Conservation (phyloP, 2,797 vertebrate species). For the Sebastes cheni region DNA sequence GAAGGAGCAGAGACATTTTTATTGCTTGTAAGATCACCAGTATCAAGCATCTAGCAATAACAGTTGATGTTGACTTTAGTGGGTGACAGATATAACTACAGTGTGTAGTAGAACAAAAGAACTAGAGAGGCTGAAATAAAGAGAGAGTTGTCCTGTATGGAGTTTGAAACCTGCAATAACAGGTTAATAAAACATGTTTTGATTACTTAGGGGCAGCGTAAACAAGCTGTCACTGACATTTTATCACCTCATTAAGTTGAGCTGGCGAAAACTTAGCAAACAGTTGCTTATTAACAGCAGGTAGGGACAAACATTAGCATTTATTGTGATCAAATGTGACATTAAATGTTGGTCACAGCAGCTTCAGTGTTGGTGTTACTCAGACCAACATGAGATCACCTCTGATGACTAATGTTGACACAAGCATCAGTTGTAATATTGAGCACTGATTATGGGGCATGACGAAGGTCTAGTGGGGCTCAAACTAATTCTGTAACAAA, state of each 20-base stretch:
- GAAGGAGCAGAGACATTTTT: background rate
- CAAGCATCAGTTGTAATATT: background rate
- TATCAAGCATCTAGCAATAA: background rate
- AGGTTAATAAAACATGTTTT: background rate
- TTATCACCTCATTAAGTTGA: background rate
- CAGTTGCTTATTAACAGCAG: background rate
- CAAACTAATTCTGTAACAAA: constrained; percentile 31
- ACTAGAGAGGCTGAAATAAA: background rate
- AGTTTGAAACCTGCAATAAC: background rate
- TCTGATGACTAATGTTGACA: constrained; percentile 8
- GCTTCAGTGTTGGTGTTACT: background rate
- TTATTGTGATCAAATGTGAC: background rate
- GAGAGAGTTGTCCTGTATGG: background rate
- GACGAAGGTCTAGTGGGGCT: constrained; percentile 8
- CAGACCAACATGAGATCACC: background rate
- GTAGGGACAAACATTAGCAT: background rate
- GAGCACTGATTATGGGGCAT: background rate
- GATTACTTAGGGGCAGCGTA: background rate
- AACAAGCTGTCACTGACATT: background rate
- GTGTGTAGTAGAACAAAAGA: background rate
- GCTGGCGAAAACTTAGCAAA: background rate
- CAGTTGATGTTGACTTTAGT: background rate
- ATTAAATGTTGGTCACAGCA: background rate
- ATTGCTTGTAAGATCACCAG: background rate
- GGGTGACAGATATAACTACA: background rate